Conservation (phyloP, 2,797 vertebrate species). For the Pelobates cultripes region DNA sequence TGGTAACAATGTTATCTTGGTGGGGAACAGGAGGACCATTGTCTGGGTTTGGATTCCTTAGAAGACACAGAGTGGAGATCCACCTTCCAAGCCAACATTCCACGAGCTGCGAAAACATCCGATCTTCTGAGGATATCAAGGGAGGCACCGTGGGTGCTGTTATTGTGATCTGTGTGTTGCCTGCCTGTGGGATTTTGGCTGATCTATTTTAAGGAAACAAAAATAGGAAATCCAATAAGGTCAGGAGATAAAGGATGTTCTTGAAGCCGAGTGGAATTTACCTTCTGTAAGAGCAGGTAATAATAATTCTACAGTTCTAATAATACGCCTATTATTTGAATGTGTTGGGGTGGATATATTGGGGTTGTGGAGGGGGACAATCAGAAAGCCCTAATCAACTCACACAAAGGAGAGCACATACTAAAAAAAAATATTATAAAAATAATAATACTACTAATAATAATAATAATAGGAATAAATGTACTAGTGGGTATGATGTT, state of each 20-base stretch:
- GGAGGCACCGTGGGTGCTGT: not conserved
- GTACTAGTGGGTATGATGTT: no score
- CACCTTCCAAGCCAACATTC: not conserved
- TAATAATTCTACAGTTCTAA: no score
- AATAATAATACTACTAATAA: no score
- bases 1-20: conserved; percentile 4
- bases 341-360: no score
- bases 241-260: conserved; percentile 19
- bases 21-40: not conserved
- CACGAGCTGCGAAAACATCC: not conserved
- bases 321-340: no score
- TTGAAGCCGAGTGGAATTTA: not conserved
- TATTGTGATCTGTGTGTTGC: not conserved
- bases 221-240: not conserved
- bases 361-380: not conserved
- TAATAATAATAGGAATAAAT: no score
- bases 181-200: conserved; percentile 3
- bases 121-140: conserved; percentile 9
- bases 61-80: not conserved
- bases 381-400: not conserved
- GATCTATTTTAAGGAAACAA: conserved; percentile 12
- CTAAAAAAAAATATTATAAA: not conserved
- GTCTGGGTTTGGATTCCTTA: conserved; percentile 4
- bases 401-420: not conserved
- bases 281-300: conserved; percentile 24